Evolutionary conservation across 2,888 invertebrate genomes (phyloP), one percentile per base, ranked within the genome.

Genomic region (Tiphia femorata): DNA sequence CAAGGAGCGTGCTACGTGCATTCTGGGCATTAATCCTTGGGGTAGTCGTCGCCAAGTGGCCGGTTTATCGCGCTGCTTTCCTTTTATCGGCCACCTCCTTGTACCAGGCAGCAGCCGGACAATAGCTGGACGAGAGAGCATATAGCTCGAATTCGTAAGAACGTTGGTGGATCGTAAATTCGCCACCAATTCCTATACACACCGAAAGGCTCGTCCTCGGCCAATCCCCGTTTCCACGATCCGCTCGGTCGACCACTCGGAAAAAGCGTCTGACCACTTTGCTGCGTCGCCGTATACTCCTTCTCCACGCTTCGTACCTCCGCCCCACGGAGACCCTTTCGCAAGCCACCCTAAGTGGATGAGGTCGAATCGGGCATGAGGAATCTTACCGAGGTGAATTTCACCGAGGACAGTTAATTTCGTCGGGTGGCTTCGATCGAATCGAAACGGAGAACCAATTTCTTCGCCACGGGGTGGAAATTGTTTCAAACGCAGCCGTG

Each of bases 181-280:
- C 47, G 37, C 30, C 25, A 47, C 25, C 50, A 46, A 50, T 59
- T 59, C 58, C 43, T 42, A 37, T 41, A 46, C 58, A n/a, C n/a
- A 52, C 48, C 43, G 42, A 48, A 50, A 33, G 37, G 25, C 58
- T 44, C 43, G 35, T 14, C 48, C 48, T 23, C 56, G 40, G 44
- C 41, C 50, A 59, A 58, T 57, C 52, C n/a, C 29, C 47, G 55
- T 48, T 49, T 40, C 50, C 51, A 48, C 58, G 50, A 58, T 55
- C 49, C 54, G 41, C 40, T 48, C 55, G 47, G 55, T 59, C 55
- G 50, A 37, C 47, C 55, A 49, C 47, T 59, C 50, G 58, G 58
- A 59, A 59, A 59, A 60, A 60, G 38, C 54, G 49, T 57, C 49
- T 29, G 48, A 58, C 48, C 58, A 57, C 57, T 60, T 60, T 56